Evolutionary conservation across 2,113 vertebrate species (phyloP), one percentile per base, ranked within the genome.

Genomic region (Theristicus caerulescens): DNA sequence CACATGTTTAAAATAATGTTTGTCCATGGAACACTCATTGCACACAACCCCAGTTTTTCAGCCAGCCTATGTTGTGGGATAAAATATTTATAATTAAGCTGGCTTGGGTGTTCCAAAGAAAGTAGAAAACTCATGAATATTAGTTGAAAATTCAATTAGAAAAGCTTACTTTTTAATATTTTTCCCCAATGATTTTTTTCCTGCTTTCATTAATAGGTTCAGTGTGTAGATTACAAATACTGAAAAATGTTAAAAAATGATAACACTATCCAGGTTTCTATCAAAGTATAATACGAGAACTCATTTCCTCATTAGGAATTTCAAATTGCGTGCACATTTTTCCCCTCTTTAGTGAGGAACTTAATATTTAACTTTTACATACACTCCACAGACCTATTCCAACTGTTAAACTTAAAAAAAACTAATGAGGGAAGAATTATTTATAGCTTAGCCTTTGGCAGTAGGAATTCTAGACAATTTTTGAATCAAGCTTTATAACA

Each of bases 381-480:
- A 70, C 26, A 82, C 77, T 94, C 82, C 91, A 96, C 47, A 98
- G 91, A 96, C 47, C 80, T 46, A 91, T 93, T 97, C 62, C 71
- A 96, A 85, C 97, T 90, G 91, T 95, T 95, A 96, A 97, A 94
- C 87, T 91, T 92, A 7, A 95, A 80, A 82, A 93, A 70, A 94
- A 87, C 61, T 98, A 97, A 98, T 92, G 95, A 96, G 88, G 34
- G 32, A 79, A 94, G 95, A 96, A 90, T 91, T 98, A 98, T 98
- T 98, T 97, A 97, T 98, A 98, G 78, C 94, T 95, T 95, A 97
- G 96, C 97, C 96, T 93, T 96, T 95, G 79, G 95, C 96, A 94
- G 85, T 65, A 96, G 77, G 95, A 97, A 97, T 97, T 97, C 88
- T 82, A 95, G 94, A 65, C 90, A 97, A 90, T 73, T 97, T 98